phyloP scores from a whole-genome alignment of 2,113 vertebrate species.

The Pseudolaguvia tuberculata region DNA sequence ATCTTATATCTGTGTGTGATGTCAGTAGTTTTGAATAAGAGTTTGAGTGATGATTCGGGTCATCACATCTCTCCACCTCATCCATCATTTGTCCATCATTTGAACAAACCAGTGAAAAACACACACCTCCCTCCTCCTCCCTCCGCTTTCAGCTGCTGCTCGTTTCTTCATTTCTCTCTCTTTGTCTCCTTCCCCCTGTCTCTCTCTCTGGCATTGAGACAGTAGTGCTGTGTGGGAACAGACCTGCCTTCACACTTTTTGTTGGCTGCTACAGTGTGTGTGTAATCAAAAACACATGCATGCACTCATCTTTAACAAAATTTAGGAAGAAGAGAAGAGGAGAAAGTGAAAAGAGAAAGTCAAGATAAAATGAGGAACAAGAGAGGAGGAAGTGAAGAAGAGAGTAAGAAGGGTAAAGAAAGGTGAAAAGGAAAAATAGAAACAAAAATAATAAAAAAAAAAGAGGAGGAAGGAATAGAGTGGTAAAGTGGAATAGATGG shows the following conservation, averaged over 20 bases:
- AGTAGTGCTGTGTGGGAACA: slow-evolving; percentile 44
- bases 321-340: too few relatives aligned
- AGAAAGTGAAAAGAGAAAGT: too few relatives aligned
- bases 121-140: slow-evolving; percentile 61
- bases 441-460: too few relatives aligned
- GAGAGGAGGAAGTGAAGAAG: too few relatives aligned
- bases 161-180: slow-evolving; percentile 26
- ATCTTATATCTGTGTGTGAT: slow-evolving; percentile 26
- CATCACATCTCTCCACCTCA: slow-evolving; percentile 75
- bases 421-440: too few relatives aligned
- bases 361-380: too few relatives aligned
- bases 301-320: too few relatives aligned
- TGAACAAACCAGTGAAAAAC: slow-evolving; percentile 58
- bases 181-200: slow-evolving; percentile 14
- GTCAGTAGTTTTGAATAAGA: slow-evolving; percentile 66
- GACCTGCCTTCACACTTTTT: slow-evolving; percentile 63
- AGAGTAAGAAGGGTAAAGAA: too few relatives aligned
- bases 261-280: slow-evolving; percentile 39
- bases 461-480: too few relatives aligned
- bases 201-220: slow-evolving; percentile 43
- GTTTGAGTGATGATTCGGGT: slow-evolving; percentile 78
- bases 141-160: slow-evolving; percentile 57
- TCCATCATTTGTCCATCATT: slow-evolving; percentile 77
- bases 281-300: too few relatives aligned
- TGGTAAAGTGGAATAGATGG: too few relatives aligned